These are phyloP conservation scores for Actenoides lindsayi DNA, from an alignment of 2,113 vertebrate genomes.

Conservation along the genomic window DNA sequence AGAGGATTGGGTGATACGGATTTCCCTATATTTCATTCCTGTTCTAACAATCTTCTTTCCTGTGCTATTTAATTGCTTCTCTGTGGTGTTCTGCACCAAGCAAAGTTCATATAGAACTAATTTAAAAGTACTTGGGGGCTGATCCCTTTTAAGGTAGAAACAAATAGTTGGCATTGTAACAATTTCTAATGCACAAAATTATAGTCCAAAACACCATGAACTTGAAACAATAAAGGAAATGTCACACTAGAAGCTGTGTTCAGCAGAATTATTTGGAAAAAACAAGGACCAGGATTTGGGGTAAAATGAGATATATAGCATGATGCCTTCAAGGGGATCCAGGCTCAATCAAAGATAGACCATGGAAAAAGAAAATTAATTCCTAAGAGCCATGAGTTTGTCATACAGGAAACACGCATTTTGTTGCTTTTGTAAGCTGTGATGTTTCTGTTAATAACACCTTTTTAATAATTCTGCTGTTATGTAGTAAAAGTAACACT, in stretches of 20 bases:
- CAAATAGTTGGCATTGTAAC: background rate
- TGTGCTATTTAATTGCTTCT: background rate
- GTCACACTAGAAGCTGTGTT: background rate
- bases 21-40: background rate
- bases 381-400: background rate
- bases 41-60: background rate
- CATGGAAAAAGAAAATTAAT: background rate
- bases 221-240: background rate
- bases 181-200: background rate
- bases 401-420: background rate
- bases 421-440: background rate
- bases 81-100: background rate
- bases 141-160: background rate
- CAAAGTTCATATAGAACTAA: background rate
- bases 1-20: background rate
- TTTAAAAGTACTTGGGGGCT: background rate
- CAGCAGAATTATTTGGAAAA: background rate
- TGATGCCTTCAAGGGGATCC: background rate
- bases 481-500: background rate
- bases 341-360: background rate
- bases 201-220: background rate
- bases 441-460: background rate
- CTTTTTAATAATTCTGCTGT: background rate
- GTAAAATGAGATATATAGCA: background rate
- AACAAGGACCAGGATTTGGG: background rate